Conservation (phyloP, 2,797 vertebrate species). For the Sparidentex hasta region DNA sequence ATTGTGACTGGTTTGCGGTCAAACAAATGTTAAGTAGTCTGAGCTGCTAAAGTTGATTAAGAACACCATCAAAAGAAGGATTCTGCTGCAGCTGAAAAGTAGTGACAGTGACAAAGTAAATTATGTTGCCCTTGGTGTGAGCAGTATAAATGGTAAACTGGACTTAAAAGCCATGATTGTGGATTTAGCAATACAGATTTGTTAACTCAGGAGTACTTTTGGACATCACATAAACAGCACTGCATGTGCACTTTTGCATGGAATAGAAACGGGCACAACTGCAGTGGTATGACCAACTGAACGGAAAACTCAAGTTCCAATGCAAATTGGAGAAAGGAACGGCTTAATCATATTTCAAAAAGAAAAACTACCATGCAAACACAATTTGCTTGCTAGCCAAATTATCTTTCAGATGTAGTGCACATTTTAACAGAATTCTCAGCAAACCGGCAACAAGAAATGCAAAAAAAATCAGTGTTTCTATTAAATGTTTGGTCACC, state of each 20-base stretch:
- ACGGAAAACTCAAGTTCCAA: neutral
- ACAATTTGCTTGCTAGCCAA: neutral
- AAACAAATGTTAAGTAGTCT: too few species aligned
- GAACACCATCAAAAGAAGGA: too few species aligned
- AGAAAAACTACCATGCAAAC: neutral
- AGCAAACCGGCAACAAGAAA: neutral
- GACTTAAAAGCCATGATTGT: neutral
- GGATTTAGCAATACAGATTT: neutral
- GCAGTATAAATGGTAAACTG: neutral
- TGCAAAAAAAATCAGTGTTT: neutral
- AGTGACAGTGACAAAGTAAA: neutral
- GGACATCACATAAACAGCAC: neutral
- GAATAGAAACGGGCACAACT: neutral
- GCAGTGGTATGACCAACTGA: neutral
- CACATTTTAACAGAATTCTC: neutral
- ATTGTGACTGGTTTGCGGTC: too few species aligned
- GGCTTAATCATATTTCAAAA: neutral
- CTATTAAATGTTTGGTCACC: too few species aligned
- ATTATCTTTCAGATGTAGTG: neutral
- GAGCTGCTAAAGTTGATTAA: too few species aligned
- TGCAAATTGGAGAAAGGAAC: neutral
- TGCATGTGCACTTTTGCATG: neutral
- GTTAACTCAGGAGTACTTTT: neutral
- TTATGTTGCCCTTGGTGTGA: neutral
- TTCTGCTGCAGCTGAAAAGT: neutral